Evolutionary conservation across 2,888 invertebrate species (phyloP), one percentile per base, ranked within the genome.

Genomic region (Tortricodes alternella): DNA sequence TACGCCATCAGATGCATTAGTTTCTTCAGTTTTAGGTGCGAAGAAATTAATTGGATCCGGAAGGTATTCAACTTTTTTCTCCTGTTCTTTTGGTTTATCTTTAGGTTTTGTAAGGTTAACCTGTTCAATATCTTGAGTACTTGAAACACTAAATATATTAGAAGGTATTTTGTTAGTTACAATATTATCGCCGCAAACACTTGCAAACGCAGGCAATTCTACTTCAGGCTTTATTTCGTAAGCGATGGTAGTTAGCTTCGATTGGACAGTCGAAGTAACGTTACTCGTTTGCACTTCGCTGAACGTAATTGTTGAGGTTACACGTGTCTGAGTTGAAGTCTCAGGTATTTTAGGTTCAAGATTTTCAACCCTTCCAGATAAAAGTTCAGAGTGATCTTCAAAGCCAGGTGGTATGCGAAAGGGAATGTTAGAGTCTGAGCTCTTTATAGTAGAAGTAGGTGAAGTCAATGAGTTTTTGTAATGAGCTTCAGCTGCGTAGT

Each of bases 401-500:
- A 88, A 89, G 0, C 89, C 89, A 7, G 88, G 87, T 0, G 89
- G 89, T 32, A 86, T 73, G 2, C 75, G 67, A 29, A 78, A 64
- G 2, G 62, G 65, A 2, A 58, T 56, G 51, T 56, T 67, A 37
- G 63, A 62, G 4, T 58, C 65, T 18, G 63, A 53, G 27, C 61
- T 59, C 8, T 62, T 64, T 8, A 63, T 52, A 7, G 56, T 58
- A 9, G 59, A 53, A 4, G 74, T 53, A 0, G 80, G 76, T 8
- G 80, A 79, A 2, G 70, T 71, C 1, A 82, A 57, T 0, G 81
- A 80, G 32, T 89, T 89, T 48, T 68, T 78, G 35, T 81, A 88
- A 62, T 89, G 83, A 24, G 81, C 78, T 44, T 89, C 90, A 8
- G 74, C 89, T 0, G 90, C 89, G 61, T 84, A 89, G 53, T 90